Evolutionary conservation across 2,113 vertebrate species (phyloP).

Genomic region (Heterotis niloticus): DNA sequence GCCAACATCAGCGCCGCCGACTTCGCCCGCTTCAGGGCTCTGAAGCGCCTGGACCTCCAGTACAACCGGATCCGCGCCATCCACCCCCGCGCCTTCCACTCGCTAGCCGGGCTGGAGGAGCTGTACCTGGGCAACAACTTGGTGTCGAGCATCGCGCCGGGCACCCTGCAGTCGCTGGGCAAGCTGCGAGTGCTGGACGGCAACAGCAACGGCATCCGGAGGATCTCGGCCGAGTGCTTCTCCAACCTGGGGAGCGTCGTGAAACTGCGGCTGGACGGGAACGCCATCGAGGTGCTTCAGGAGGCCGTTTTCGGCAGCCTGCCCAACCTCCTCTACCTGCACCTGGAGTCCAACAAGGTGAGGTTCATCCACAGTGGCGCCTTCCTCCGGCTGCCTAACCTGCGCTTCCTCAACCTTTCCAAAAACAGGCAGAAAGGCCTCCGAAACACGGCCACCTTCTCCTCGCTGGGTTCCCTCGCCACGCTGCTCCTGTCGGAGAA

Average conservation of each 20-base stretch:
- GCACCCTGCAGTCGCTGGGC: conserved; percentile 72
- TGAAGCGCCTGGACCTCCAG: conserved; percentile 83
- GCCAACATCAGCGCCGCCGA: conserved; percentile 79
- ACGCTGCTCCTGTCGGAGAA: conserved; percentile 83
- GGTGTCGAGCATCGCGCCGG: conserved; percentile 65
- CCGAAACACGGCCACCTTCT: conserved; percentile 69
- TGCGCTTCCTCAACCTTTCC: conserved; percentile 86
- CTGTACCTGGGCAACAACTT: conserved; percentile 91
- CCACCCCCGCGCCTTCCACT: conserved; percentile 82
- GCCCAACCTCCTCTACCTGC: conserved; percentile 79
- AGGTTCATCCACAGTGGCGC: conserved; percentile 78
- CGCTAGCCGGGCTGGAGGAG: conserved; percentile 77
- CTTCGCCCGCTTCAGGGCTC: conserved; percentile 72
- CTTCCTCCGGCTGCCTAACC: conserved; percentile 73
- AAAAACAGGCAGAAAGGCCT: conserved; percentile 80
- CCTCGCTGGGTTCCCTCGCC: conserved; percentile 71
- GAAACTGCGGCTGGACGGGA: conserved; percentile 84
- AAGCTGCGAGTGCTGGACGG: conserved; percentile 80
- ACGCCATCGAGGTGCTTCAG: conserved; percentile 70
- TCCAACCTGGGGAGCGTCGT: conserved; percentile 71
- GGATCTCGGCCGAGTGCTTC: conserved; percentile 71
- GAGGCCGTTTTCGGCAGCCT: conserved; percentile 79
- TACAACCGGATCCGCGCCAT: conserved; percentile 84
- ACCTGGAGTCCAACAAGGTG: conserved; percentile 85
- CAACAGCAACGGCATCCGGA: conserved; percentile 78